phyloP scores from a whole-genome alignment of 2,797 vertebrate species.

The Helostoma temminkii region DNA sequence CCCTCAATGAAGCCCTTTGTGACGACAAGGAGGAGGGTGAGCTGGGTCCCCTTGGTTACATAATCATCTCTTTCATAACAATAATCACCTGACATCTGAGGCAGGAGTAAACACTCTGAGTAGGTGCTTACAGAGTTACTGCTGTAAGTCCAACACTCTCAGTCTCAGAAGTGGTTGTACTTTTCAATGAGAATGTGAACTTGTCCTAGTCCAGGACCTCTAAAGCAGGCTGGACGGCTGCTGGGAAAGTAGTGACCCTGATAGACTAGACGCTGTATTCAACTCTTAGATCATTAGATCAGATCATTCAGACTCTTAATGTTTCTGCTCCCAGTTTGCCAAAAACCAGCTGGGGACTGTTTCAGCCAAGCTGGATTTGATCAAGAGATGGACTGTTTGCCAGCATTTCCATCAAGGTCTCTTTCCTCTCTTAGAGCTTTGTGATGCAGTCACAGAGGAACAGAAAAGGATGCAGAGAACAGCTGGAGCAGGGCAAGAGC shows the following conservation, averaged over 20 bases:
- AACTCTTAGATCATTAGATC: constrained; percentile 3
- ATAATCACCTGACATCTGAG: constrained; percentile 63
- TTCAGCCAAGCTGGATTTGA: constrained; percentile 27
- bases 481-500: neutral
- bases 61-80: constrained; percentile 77
- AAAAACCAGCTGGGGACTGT: neutral
- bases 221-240: neutral
- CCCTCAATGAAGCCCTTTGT: constrained; percentile 82
- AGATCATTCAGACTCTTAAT: constrained; percentile 3
- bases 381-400: neutral
- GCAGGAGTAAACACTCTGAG: constrained; percentile 14
- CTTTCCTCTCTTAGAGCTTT: neutral
- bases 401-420: constrained; percentile 6
- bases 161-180: neutral
- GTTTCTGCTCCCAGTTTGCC: constrained; percentile 1
- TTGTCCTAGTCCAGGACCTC: neutral
- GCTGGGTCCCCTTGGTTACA: constrained; percentile 59
- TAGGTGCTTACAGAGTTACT: neutral
- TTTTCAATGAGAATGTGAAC: neutral
- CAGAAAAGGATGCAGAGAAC: neutral
- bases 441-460: neutral
- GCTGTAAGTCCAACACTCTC: neutral
- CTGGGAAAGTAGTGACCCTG: constrained; percentile 1
- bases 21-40: constrained; percentile 36
- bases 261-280: neutral